Conservation (phyloP, 2,797 vertebrate species). For the Pipistrellus kuhlii region DNA sequence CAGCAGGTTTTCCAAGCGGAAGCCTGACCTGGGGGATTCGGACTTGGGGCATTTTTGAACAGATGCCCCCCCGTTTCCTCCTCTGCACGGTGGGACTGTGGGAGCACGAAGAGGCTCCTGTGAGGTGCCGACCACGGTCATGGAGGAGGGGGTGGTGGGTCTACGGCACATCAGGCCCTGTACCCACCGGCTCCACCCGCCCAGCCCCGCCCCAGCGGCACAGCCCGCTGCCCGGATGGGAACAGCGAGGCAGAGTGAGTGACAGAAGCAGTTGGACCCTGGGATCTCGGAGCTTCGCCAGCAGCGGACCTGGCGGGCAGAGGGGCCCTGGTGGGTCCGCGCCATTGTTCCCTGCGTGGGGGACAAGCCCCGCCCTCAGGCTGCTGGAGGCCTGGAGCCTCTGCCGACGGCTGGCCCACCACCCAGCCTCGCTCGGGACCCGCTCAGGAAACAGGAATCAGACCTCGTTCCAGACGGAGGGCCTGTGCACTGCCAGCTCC, state of each 20-base stretch:
- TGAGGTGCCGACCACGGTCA: neutral
- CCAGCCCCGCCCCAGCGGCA: neutral
- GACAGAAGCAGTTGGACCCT: neutral
- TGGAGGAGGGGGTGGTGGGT: neutral
- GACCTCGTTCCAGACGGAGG: neutral
- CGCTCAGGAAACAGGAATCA: neutral
- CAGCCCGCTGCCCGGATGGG: rapidly evolving
- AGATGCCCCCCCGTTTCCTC: neutral
- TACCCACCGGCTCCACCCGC: rapidly evolving
- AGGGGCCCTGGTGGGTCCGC: rapidly evolving
- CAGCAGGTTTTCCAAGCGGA: neutral
- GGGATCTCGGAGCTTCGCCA: neutral
- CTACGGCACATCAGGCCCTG: neutral
- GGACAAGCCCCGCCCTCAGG: neutral
- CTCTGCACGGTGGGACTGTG: neutral
- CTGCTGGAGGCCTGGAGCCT: neutral
- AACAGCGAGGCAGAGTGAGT: neutral
- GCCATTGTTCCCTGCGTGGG: neutral
- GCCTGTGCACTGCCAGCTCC: neutral
- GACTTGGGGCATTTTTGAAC: neutral
- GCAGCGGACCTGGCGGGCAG: neutral
- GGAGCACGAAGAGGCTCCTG: neutral
- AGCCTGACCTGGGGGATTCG: neutral
- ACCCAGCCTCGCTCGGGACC: neutral
- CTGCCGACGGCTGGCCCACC: neutral